Evolutionary conservation across 2,113 vertebrate genomes (phyloP).

Genomic region (Colistium nudipinnis): DNA sequence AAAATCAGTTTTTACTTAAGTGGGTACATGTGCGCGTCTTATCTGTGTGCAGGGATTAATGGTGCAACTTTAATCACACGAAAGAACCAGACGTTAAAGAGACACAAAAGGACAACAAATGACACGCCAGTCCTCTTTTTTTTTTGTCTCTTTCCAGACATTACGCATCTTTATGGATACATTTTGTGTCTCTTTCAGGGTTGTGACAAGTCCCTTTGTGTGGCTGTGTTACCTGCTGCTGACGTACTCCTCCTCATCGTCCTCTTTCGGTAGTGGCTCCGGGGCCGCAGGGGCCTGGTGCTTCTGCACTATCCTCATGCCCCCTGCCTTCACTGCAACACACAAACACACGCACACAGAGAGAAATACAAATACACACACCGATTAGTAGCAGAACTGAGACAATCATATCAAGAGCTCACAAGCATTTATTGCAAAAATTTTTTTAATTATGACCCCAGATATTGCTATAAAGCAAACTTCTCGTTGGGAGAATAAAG

Average conservation of each 20-base stretch:
- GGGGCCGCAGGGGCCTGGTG: slow-evolving; percentile 84
- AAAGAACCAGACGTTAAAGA: too few species aligned
- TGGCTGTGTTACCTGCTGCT: slow-evolving; percentile 85
- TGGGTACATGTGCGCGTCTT: too few species aligned
- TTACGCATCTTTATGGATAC: neutral
- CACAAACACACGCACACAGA: slow-evolving; percentile 46
- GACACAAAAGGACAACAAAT: too few species aligned
- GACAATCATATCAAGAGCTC: neutral
- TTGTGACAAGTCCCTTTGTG: neutral
- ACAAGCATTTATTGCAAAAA: neutral
- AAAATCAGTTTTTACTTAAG: too few species aligned
- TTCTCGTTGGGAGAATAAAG: neutral
- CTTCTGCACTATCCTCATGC: slow-evolving; percentile 98
- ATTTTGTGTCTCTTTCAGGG: neutral
- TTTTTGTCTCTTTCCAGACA: neutral
- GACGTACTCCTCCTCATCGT: slow-evolving; percentile 93
- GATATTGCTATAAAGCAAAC: neutral
- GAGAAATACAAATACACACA: neutral
- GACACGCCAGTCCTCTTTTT: too few species aligned
- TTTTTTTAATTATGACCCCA: too few species aligned
- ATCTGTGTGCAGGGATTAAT: too few species aligned
- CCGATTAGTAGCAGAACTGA: neutral
- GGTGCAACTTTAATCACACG: too few species aligned
- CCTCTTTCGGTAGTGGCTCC: slow-evolving; percentile 87
- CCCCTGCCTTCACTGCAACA: slow-evolving; percentile 92